Percentiles rank a stretch among this genome's conserved stretches.
Conservation (phyloP, 2,113 vertebrate genomes). For the Grammomys surdaster region DNA sequence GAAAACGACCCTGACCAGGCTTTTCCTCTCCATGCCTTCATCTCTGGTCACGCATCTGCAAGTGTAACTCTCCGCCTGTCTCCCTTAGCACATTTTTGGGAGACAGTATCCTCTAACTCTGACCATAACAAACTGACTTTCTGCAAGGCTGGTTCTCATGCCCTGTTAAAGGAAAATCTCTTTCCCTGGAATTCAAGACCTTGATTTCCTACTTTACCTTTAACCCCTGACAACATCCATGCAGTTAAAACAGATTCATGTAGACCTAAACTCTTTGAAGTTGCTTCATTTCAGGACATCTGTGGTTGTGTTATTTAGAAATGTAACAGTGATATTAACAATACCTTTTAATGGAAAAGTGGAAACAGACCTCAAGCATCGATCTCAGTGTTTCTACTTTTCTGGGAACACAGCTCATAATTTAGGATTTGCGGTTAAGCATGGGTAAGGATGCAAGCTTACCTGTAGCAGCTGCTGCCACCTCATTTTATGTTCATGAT, state of each 20-base stretch:
- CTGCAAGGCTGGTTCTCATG: neutral
- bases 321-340: conserved; percentile 21
- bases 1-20: neutral
- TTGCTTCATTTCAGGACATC: neutral
- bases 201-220: neutral
- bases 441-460: conserved; percentile 41
- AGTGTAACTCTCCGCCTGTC: neutral
- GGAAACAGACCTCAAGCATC: conserved; percentile 19
- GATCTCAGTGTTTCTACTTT: conserved; percentile 19
- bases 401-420: conserved; percentile 34
- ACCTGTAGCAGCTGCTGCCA: conserved; percentile 76
- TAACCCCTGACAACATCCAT: neutral
- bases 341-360: conserved; percentile 17
- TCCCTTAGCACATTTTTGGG: conserved; percentile 1
- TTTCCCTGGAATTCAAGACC: neutral
- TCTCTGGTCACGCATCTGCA: neutral
- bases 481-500: conserved; percentile 59
- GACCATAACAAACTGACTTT: conserved; percentile 7
- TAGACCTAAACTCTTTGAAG: neutral
- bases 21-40: neutral
- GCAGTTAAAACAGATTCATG: neutral
- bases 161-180: neutral
- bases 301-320: conserved; percentile 25
- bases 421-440: conserved; percentile 4
- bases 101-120: neutral